phyloP scores from a whole-genome alignment of 2,797 vertebrate genomes.

The Prionace glauca region DNA sequence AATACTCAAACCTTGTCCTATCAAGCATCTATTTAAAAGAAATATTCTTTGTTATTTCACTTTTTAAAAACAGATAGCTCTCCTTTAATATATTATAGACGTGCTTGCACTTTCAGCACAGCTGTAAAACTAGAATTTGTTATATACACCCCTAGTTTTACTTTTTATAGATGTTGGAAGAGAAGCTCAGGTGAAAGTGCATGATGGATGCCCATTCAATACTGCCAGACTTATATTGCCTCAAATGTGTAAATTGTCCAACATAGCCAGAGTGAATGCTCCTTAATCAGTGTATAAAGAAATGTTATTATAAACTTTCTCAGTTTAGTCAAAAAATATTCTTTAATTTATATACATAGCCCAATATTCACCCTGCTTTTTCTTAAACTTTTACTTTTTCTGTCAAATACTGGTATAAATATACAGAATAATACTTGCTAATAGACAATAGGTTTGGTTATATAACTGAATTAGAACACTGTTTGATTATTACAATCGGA shows the following conservation, averaged over 20 bases:
- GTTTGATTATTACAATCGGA: background rate
- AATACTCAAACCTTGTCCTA: no score
- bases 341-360: background rate
- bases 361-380: background rate
- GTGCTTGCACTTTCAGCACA: background rate
- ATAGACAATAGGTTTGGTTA: background rate
- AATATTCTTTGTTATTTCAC: slow-evolving; percentile 33
- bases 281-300: background rate
- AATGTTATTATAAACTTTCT: background rate
- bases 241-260: background rate
- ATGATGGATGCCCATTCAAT: background rate
- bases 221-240: background rate
- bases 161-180: background rate
- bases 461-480: background rate
- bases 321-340: background rate
- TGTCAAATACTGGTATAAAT: background rate
- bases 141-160: background rate
- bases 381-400: background rate
- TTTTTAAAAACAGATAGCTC: background rate
- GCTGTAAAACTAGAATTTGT: background rate
- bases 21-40: no score
- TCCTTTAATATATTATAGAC: background rate
- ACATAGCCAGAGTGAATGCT: background rate
- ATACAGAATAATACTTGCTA: background rate
- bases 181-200: background rate